Evolutionary conservation across 2,888 invertebrate species (phyloP), one percentile per base, ranked within the genome.

Genomic region (Phrixothrix hirtus): DNA sequence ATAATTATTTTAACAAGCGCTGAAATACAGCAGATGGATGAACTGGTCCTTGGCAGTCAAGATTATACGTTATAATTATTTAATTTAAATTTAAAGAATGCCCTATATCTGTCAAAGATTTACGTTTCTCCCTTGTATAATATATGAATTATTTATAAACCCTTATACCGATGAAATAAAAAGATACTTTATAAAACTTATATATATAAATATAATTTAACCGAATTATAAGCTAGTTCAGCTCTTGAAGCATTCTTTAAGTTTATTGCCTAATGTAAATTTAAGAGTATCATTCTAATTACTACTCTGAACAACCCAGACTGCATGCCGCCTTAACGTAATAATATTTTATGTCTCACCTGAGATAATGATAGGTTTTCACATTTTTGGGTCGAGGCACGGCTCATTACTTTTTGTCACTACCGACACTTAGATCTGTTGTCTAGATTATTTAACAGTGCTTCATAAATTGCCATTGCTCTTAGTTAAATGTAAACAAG

Each of bases 241-340:
- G n/a, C n/a, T n/a, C n/a, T n/a, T n/a, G n/a, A n/a, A n/a, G n/a
- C n/a, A n/a, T n/a, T n/a, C n/a, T n/a, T n/a, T 31, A 39, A 48
- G 39, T 48, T 48, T 48, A 48, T 41, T 32, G 47, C 13, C 14
- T 48, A 48, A 48, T 39, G 47, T n/a, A n/a, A n/a, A n/a, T n/a
- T n/a, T n/a, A n/a, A n/a, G n/a, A n/a, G n/a, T n/a, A n/a, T n/a
- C n/a, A n/a, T n/a, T n/a, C n/a, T n/a, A n/a, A n/a, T n/a, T n/a
- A n/a, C 47, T 34, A 34, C 34, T 38, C 25, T 10, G 37, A 34
- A 26, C 32, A 48, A 48, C 39, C 32, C 38, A 48, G 47, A 48
- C 47, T 48, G 47, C 47, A 31, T 48, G 47, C 32, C 47, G 47
- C 47, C 47, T 31, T 21, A 31, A 37, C 47, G 11, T 32, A 26